Evolutionary conservation across 2,888 invertebrate genomes (phyloP).

Genomic region (Polylopha cassiicola): DNA sequence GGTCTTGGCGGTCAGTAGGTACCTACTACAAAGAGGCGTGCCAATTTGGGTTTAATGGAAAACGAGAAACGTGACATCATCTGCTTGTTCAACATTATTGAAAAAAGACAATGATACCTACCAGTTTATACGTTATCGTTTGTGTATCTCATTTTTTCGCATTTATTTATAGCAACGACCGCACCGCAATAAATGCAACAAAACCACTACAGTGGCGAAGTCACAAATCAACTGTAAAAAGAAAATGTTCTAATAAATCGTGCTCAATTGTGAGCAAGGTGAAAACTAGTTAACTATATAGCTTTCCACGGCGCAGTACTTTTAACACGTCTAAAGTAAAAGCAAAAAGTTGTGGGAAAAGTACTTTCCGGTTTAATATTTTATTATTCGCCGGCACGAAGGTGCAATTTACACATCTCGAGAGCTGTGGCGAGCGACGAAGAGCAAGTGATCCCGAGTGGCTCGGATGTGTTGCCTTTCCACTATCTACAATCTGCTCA

Average conservation of each 20-base stretch:
- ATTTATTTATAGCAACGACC: too few relatives aligned
- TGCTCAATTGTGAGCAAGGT: conserved; percentile 18
- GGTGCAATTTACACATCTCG: conserved; percentile 34
- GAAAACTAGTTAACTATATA: conserved; percentile 22
- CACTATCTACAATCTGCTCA: conserved; percentile 5
- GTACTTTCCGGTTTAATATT: conserved; percentile 34
- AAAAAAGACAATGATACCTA: background rate
- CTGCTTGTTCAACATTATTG: conserved; percentile 7
- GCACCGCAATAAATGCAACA: too few relatives aligned
- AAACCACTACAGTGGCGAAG: background rate
- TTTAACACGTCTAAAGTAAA: conserved; percentile 32
- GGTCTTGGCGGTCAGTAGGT: conserved; percentile 22
- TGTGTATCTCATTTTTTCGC: too few relatives aligned
- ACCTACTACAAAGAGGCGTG: conserved; percentile 33
- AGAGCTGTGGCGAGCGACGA: conserved; percentile 18
- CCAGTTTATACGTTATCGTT: too few relatives aligned
- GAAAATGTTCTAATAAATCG: conserved; percentile 16
- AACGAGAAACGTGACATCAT: conserved; percentile 18
- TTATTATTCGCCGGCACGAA: conserved; percentile 37
- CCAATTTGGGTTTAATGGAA: conserved; percentile 29
- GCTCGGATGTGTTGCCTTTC: conserved; percentile 15
- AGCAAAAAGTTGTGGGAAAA: conserved; percentile 32
- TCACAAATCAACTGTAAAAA: conserved; percentile 14
- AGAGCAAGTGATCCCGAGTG: conserved; percentile 18
- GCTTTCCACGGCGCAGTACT: conserved; percentile 23